Conservation (phyloP, 2,888 invertebrate genomes). For the Drosophila yooni region DNA sequence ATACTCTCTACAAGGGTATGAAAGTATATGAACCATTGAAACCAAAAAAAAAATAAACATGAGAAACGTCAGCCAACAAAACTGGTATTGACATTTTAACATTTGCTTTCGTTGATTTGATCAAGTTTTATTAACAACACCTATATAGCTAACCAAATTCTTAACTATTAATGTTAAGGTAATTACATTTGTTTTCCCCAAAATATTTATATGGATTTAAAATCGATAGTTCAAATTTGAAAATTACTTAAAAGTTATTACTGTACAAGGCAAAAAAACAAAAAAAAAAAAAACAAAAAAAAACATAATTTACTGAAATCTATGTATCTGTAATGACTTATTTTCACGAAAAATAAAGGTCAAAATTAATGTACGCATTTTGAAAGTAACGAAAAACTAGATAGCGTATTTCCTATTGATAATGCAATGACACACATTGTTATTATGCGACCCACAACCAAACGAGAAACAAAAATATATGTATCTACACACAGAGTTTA, state of each 20-base stretch:
- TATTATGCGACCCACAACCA: conserved; percentile 39
- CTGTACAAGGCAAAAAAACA: conserved; percentile 34
- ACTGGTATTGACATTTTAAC: conserved; percentile 20
- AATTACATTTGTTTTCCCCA: conserved; percentile 21
- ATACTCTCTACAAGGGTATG: conserved; percentile 4
- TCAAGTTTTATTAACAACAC: conserved; percentile 18
- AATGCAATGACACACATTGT: conserved; percentile 56
- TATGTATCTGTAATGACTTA: conserved; percentile 26
- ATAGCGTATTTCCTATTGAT: conserved; percentile 39
- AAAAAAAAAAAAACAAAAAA: conserved; percentile 1
- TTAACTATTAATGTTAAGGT: conserved; percentile 29
- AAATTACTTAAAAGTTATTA: conserved; percentile 51
- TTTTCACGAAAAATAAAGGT: conserved; percentile 13
- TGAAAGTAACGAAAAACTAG: conserved; percentile 6
- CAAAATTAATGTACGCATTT: conserved; percentile 21
- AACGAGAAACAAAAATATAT: conserved; percentile 9
- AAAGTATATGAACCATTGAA: not conserved
- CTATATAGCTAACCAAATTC: conserved; percentile 63
- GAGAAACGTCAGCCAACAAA: not conserved
- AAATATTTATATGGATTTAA: conserved; percentile 39
- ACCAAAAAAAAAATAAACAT: not conserved
- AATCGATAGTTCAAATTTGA: conserved; percentile 41
- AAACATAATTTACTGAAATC: conserved; percentile 27
- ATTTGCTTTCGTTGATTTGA: conserved; percentile 30
- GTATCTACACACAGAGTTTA: not conserved